Evolutionary conservation across 2,888 invertebrate species (phyloP).

Genomic region (Coelinius sp.): DNA sequence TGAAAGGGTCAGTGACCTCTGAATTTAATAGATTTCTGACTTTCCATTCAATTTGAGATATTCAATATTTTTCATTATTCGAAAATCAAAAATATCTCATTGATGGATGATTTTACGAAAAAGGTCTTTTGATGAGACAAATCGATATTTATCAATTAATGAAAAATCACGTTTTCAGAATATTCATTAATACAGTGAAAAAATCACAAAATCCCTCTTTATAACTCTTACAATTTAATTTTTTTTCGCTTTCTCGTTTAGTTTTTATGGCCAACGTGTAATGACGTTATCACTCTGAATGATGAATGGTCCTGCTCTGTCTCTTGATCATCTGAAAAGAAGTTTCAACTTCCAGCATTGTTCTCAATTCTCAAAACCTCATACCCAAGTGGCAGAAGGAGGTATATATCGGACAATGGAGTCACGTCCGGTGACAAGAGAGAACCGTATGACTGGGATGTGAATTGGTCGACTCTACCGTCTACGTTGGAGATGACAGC

Average conservation of each 20-base stretch:
- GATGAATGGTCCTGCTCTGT: not conserved
- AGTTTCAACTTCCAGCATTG: conserved; percentile 16
- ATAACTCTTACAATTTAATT: not conserved
- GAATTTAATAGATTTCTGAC: conserved; percentile 1
- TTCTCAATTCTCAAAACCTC: conserved; percentile 1
- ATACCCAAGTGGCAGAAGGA: not conserved
- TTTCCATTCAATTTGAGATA: no score
- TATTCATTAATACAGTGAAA: no score
- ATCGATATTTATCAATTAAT: no score
- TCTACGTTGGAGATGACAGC: conserved; percentile 3
- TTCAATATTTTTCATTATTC: no score
- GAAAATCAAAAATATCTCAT: no score
- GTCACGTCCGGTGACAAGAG: conserved; percentile 32
- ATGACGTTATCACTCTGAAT: conserved; percentile 11
- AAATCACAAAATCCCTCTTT: no score
- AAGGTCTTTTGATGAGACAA: no score
- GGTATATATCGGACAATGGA: conserved; percentile 26
- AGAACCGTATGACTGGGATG: conserved; percentile 29
- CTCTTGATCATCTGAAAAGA: conserved; percentile 18
- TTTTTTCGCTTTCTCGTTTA: not conserved
- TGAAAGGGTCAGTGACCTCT: conserved; percentile 4
- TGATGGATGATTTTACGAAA: no score
- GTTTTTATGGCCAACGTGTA: not conserved
- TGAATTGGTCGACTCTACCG: conserved; percentile 15
- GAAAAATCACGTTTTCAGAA: no score